phyloP scores from a whole-genome alignment of 1,140 invertebrate species.

The Sitobion miscanthi region DNA sequence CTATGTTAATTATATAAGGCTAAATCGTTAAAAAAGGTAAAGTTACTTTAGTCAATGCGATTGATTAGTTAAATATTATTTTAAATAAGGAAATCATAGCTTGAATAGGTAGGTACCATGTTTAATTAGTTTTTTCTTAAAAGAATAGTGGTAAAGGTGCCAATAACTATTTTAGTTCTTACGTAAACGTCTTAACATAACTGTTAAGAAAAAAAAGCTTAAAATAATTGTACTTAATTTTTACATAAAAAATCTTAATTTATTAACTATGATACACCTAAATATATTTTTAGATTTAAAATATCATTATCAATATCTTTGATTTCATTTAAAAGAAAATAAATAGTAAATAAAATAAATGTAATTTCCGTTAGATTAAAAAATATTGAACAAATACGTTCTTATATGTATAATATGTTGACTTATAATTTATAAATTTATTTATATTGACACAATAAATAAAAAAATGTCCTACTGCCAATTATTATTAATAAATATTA shows the following conservation, averaged over 20 bases:
- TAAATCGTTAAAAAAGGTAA: not conserved
- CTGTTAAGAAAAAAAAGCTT: not conserved
- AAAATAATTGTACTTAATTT: not conserved
- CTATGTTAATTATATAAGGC: not conserved
- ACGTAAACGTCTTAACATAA: not conserved
- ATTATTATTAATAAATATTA: conserved; percentile 1
- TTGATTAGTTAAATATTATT: not conserved
- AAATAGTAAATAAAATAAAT: not conserved
- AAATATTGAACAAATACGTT: not conserved
- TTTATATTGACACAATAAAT: not conserved
- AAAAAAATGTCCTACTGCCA: not conserved
- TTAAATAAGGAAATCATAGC: not conserved
- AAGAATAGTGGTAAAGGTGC: not conserved
- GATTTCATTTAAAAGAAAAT: not conserved
- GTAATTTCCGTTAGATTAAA: not conserved
- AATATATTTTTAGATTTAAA: not conserved
- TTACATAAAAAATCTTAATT: not conserved
- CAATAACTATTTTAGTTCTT: not conserved
- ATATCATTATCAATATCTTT: not conserved
- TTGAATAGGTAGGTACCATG: not conserved
- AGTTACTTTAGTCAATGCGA: not conserved
- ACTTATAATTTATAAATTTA: not conserved
- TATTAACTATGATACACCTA: not conserved
- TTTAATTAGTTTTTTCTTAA: not conserved
- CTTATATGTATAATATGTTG: not conserved